Percentiles rank a stretch among this genome's conserved stretches.
Evolutionary conservation across 2,113 vertebrate species (phyloP).

Genomic region (Catagonus wagneri): DNA sequence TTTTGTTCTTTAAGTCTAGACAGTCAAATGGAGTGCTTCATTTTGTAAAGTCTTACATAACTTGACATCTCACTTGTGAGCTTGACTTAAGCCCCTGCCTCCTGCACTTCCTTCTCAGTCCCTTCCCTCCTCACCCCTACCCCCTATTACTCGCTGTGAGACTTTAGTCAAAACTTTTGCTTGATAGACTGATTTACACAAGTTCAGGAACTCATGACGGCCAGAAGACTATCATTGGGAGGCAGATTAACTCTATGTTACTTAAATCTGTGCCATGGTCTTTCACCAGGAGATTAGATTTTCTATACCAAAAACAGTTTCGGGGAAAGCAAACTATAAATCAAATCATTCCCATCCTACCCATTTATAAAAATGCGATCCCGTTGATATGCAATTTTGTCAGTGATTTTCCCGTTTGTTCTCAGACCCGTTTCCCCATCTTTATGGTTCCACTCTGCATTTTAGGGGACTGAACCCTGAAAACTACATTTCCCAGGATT

Average conservation of each 20-base stretch:
- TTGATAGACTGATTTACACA: not conserved
- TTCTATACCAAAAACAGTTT: not conserved
- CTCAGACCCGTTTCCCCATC: not conserved
- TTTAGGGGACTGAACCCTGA: not conserved
- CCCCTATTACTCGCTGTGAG: not conserved
- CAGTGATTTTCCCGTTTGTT: not conserved
- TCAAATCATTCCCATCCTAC: constrained; percentile 1
- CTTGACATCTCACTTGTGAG: not conserved
- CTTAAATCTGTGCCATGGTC: not conserved
- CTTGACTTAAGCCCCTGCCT: not conserved
- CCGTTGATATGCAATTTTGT: not conserved
- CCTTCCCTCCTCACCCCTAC: rapidly evolving
- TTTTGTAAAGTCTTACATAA: constrained; percentile 8
- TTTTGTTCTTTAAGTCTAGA: not conserved
- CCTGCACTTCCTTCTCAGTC: not conserved
- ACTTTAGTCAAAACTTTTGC: not conserved
- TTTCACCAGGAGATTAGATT: not conserved
- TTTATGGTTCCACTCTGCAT: not conserved
- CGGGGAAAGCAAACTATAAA: not conserved
- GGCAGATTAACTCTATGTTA: not conserved
- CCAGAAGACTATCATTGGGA: not conserved
- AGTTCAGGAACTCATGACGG: not conserved
- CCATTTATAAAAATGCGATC: not conserved
- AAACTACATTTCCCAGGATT: constrained; percentile 9
- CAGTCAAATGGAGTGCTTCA: not conserved